Base-by-base conservation (phyloP, 2,113 vertebrate species). In the Rhabdomys dilectus region DNA sequence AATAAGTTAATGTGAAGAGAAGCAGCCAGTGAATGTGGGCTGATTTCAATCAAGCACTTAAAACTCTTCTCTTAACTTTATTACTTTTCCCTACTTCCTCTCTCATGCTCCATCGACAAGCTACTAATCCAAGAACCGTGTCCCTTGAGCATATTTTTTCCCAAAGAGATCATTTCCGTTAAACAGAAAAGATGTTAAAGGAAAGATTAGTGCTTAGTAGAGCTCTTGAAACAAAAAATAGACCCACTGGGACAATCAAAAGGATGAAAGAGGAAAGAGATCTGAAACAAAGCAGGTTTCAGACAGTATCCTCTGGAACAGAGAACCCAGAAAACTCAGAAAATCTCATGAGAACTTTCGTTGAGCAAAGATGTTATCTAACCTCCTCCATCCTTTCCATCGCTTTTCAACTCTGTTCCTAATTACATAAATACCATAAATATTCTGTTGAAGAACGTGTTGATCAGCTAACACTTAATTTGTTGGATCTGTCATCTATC, bases 51-150 rank as follows among this genome's bases (percentile, higher is more conserved):
- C 60, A 92, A 92, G 91, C 66, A 92, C 60, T 93, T 84, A 92
- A 88, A 89, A 84, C 66, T 78, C 75, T 92, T 86, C 73, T 95
- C 60, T 95, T 93, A 81, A 91, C 85, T 92, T 94, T 68, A 97
- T 96, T 95, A 72, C 80, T 95, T 96, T 87, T 88, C 89, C 53
- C 53, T 95, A 89, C 86, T 97, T 97, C 89, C 92, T 95, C 94
- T 97, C 81, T 91, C 95, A 97, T 96, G 96, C 95, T 97, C 91
- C 96, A 97, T 97, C 92, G 89, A 85, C 86, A 95, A 97, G n/a
- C 91, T 94, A 97, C 94, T 97, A 97, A 97, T 87, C 95, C 95
- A 97, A 89, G 89, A 96, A 96, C 92, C 21, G 36, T 89, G 56
- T 97, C 97, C 92, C 96, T n/a, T 92, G 95, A 96, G 96, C 72